A percentile compares a stretch with the other conserved stretches of the same genome.
Conservation (phyloP, 2,888 invertebrate species). For the Dromius quadrimaculatus region DNA sequence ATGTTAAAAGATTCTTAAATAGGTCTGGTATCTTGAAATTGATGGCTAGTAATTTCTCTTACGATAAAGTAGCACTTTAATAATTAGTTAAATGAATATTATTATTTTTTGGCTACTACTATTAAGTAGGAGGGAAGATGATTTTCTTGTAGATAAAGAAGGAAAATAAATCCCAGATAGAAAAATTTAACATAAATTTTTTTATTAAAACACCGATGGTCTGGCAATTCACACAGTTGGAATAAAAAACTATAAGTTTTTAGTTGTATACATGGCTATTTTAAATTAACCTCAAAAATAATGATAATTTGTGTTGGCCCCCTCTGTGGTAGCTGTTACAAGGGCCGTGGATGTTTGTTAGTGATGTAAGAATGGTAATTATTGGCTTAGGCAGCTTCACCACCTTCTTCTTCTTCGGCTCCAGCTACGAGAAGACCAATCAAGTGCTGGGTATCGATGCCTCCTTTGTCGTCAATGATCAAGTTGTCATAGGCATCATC, state of each 20-base stretch:
- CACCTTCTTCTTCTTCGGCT: constrained; percentile 81
- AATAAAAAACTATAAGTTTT: constrained; percentile 7
- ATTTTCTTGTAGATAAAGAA: neutral
- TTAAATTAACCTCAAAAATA: constrained; percentile 8
- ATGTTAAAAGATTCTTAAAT: no score
- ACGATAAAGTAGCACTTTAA: no score
- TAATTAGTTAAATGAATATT: no score
- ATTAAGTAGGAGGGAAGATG: neutral
- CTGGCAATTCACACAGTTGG: constrained; percentile 26
- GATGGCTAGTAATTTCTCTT: no score
- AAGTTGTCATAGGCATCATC: constrained; percentile 95
- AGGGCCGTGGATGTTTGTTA: neutral
- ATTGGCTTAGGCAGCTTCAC: constrained; percentile 64
- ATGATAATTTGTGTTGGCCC: constrained; percentile 9
- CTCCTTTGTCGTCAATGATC: constrained; percentile 91
- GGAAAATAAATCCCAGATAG: neutral
- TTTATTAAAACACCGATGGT: constrained; percentile 41
- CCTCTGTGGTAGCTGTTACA: neutral
- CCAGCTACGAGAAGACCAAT: constrained; percentile 90
- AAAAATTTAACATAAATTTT: constrained; percentile 40
- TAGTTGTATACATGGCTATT: constrained; percentile 46
- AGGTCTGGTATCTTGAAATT: no score
- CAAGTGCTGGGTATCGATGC: constrained; percentile 88
- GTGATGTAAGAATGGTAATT: neutral
- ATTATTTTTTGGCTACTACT: no score